Evolutionary conservation across 2,113 vertebrate genomes (phyloP).

Genomic region (Aegithalos caudatus): DNA sequence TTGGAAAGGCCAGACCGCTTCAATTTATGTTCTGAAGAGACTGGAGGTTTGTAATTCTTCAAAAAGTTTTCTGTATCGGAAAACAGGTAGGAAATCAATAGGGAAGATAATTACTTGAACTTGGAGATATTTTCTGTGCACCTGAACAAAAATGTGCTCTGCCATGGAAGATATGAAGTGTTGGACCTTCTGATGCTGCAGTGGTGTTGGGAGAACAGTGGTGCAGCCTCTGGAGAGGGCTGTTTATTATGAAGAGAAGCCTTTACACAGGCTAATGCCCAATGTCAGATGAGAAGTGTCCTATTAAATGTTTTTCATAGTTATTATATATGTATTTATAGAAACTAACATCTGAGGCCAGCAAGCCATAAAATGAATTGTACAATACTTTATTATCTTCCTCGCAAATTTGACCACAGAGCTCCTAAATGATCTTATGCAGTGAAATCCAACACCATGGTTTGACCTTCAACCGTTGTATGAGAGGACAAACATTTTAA

Average conservation of each 20-base stretch:
- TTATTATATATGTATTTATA: conserved; percentile 9
- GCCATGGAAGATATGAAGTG: background rate
- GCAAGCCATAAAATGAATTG: background rate
- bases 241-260: background rate
- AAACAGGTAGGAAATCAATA: background rate
- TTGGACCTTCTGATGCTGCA: background rate
- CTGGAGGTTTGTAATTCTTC: background rate
- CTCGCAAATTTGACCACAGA: background rate
- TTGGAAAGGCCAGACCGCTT: background rate
- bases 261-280: background rate
- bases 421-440: background rate
- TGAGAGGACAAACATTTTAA: background rate
- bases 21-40: background rate
- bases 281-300: background rate
- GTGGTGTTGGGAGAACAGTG: background rate
- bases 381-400: background rate
- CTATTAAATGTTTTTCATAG: background rate
- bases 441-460: background rate
- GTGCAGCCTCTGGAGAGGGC: background rate
- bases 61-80: background rate
- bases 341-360: background rate
- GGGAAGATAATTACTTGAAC: background rate
- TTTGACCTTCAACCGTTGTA: background rate
- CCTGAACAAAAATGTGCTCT: background rate
- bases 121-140: background rate